phyloP scores from a whole-genome alignment of 92 coral and sea anemone species.

The Desmophyllum pertusum region DNA sequence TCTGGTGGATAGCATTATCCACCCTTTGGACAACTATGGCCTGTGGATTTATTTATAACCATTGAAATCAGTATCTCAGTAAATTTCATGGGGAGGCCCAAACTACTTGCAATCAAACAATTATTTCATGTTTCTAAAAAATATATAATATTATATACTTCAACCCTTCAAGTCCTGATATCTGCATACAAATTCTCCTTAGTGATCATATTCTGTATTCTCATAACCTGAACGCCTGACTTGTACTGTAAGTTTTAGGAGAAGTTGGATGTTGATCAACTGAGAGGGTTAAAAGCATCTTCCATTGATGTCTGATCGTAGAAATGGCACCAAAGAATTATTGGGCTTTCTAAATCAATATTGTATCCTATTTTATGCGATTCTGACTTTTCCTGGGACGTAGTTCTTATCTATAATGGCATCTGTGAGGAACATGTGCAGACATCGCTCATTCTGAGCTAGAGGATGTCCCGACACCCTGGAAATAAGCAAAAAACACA shows the following conservation, averaged over 20 bases:
- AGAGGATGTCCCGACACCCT: slow-evolving; percentile 99
- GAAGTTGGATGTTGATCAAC: neutral
- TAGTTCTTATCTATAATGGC: slow-evolving; percentile 94
- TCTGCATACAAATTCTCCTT: neutral
- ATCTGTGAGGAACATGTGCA: slow-evolving; percentile 97
- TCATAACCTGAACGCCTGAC: neutral
- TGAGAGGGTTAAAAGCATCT: slow-evolving; percentile 1
- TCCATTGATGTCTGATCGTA: slow-evolving; percentile 1
- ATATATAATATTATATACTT: neutral
- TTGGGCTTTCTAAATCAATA: slow-evolving; percentile 1
- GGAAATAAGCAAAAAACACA: neutral
- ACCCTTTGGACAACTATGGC: too few relatives aligned
- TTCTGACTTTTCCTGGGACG: slow-evolving; percentile 96
- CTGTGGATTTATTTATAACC: neutral
- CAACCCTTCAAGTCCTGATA: neutral
- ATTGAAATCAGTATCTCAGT: neutral
- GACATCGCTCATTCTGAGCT: slow-evolving; percentile 96
- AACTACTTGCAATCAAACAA: neutral
- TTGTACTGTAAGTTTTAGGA: neutral
- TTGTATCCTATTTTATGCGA: slow-evolving; percentile 53
- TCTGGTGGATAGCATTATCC: too few relatives aligned
- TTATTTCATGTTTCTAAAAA: neutral
- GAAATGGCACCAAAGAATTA: neutral
- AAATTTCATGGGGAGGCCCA: neutral
- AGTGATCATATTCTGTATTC: neutral